phyloP scores from a whole-genome alignment of 2,113 vertebrate species.

The Rhinopomastus cyanomelas region DNA sequence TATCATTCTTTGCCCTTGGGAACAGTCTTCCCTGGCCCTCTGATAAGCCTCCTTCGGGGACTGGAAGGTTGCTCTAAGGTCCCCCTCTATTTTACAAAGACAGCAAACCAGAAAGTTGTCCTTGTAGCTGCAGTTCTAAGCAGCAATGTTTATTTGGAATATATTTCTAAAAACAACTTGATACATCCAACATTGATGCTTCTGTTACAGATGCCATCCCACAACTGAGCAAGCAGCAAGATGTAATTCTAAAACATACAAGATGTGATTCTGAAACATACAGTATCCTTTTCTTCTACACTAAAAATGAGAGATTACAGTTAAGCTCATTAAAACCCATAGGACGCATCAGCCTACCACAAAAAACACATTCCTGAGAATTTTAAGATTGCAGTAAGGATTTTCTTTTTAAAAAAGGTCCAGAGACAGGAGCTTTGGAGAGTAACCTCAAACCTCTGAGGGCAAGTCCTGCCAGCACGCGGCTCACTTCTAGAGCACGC shows the following conservation, averaged over 20 bases:
- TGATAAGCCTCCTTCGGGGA: too few species aligned
- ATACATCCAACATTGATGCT: constrained; percentile 24
- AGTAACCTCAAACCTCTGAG: neutral
- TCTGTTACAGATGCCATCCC: constrained; percentile 30
- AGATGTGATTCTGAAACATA: constrained; percentile 25
- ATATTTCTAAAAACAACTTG: constrained; percentile 43
- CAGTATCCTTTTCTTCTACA: neutral
- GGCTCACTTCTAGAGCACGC: neutral
- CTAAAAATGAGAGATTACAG: neutral
- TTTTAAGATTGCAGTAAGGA: constrained; percentile 16
- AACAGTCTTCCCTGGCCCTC: too few species aligned
- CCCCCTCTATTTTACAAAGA: neutral
- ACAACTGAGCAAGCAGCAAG: constrained; percentile 22
- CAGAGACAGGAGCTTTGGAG: neutral
- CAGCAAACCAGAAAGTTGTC: neutral
- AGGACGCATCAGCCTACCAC: neutral
- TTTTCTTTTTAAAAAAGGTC: neutral
- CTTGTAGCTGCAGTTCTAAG: constrained; percentile 24
- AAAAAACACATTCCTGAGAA: constrained; percentile 29
- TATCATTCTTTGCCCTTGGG: too few species aligned
- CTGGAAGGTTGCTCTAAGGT: too few species aligned
- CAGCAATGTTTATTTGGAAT: constrained; percentile 54
- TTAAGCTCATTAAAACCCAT: neutral
- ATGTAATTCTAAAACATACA: neutral
- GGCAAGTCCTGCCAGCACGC: neutral